Conservation (phyloP, 2,113 vertebrate species). For the Falco punctatus region DNA sequence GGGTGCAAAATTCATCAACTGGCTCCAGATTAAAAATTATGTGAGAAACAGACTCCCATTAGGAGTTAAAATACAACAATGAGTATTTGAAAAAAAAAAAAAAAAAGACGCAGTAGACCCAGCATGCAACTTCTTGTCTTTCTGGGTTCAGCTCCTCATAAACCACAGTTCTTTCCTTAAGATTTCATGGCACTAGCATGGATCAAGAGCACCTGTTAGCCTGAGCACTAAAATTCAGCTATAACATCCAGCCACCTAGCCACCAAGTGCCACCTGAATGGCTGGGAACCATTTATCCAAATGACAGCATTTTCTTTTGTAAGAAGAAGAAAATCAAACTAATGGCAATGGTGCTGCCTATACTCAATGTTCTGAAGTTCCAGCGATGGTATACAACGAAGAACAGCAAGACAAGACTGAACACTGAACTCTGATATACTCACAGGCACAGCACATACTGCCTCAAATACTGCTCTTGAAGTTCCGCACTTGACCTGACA, state of each 20-base stretch:
- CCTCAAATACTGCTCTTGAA: not conserved
- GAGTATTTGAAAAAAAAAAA: not conserved
- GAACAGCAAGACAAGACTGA: not conserved
- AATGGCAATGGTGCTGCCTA: not conserved
- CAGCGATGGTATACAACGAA: not conserved
- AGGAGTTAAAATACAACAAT: not conserved
- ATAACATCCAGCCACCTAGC: not conserved
- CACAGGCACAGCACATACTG: not conserved
- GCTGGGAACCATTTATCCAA: not conserved
- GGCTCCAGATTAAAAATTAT: not conserved
- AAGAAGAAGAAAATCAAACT: not conserved
- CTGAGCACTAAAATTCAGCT: not conserved
- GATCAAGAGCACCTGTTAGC: not conserved
- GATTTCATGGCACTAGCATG: too few species aligned
- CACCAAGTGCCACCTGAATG: not conserved
- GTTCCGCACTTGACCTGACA: not conserved
- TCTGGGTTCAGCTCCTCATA: not conserved
- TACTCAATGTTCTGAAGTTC: not conserved
- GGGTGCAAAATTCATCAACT: not conserved
- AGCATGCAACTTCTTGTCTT: not conserved
- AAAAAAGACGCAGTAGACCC: not conserved
- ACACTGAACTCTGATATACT: fast-evolving
- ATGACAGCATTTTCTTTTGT: fast-evolving
- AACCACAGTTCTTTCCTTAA: not conserved
- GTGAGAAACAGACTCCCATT: not conserved